phyloP scores from a whole-genome alignment of 2,888 invertebrate species.

The Antheraea assamensis region DNA sequence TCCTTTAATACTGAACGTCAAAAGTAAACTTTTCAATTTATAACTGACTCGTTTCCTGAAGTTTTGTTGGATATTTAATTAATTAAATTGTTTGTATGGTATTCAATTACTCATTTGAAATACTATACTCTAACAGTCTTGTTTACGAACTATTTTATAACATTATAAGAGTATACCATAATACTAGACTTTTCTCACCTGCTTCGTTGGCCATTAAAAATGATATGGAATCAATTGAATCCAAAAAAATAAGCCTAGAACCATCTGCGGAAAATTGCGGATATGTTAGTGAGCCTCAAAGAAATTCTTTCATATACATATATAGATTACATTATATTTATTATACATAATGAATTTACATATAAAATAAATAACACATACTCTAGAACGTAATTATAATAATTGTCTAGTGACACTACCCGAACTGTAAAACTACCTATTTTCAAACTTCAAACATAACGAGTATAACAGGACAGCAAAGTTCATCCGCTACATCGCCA shows the following conservation, averaged over 20 bases:
- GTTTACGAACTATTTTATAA: no score
- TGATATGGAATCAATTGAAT: no score
- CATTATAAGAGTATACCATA: no score
- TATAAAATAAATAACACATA: not conserved
- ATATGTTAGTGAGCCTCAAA: no score
- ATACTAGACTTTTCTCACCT: no score
- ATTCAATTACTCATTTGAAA: no score
- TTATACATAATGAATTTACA: not conserved
- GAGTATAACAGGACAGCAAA: constrained; percentile 13
- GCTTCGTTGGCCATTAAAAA: no score
- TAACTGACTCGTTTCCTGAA: not conserved
- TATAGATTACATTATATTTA: not conserved
- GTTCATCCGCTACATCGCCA: constrained; percentile 24
- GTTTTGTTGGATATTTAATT: not conserved
- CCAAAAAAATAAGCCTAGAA: no score
- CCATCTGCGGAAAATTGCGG: no score
- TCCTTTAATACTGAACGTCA: not conserved
- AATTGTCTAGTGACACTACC: not conserved
- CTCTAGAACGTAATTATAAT: not conserved
- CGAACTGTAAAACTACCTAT: constrained; percentile 1
- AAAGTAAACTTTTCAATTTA: not conserved
- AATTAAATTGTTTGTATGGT: not conserved
- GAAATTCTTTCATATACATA: no score
- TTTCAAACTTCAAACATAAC: constrained; percentile 4
- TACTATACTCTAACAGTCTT: no score